Base-by-base conservation (phyloP, 2,113 vertebrate species). In the Halcyon malimbica region DNA sequence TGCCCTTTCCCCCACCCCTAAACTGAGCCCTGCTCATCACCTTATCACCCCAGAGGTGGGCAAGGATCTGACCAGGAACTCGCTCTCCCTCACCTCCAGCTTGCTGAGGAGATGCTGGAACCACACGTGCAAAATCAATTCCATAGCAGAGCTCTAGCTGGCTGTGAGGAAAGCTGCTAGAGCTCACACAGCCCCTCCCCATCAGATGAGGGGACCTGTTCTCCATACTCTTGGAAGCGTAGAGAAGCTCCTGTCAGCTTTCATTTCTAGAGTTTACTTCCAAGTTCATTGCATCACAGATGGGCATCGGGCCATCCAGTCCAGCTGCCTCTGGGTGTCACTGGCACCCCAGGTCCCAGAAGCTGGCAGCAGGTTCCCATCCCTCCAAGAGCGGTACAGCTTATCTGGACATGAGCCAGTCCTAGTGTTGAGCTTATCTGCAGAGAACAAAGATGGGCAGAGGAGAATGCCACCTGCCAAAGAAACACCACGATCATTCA, bases 51-150 rank as follows among this genome's bases (percentile, higher is more conserved):
- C 51, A 25, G 48, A 29, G 16, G 35, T 2, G 17, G 4, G n/a
- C 9, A 20, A 9, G 6, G 21, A 8, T 19, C 23, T 39, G 59
- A 20, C 33, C 31, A 37, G 44, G 19, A 51, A 15, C 16, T 68
- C 48, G 8, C 9, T 28, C 69, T 35, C 33, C 64, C 37, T 33
- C 65, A 37, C 24, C 21, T 44, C 33, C 79, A 33, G 1, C 1
- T 59, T 51, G 51, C 73, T 18, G 54, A 48, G 81, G 50, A 70
- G 31, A 5, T 7, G 37, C 62, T 60, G 50, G 79, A 35, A 33
- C 57, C 35, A 16, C 23, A 14, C 0, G 0, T 2, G 5, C 39
- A 16, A 35, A 16, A 5, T 4, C 25, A 9, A 54, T 25, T 2
- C 26, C 41, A 2, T 0, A 25, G 41, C 48, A 4, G 21, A 69